Percentiles rank a stretch among this genome's conserved stretches.
Conservation (phyloP, 2,113 vertebrate genomes). For the Connochaetes taurinus region DNA sequence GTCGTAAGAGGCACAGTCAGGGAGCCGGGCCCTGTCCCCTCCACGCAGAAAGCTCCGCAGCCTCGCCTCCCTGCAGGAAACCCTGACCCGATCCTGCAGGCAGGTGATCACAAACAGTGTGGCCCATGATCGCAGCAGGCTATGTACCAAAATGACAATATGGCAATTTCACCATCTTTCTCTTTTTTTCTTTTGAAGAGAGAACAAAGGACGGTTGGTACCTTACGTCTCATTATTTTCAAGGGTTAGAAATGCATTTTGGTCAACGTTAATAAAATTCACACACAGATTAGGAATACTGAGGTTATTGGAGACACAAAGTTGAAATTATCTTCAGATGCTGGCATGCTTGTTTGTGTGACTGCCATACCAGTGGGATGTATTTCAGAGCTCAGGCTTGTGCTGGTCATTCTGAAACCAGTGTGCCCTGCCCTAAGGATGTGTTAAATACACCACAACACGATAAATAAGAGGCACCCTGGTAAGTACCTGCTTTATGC, state of each 20-base stretch:
- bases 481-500: too few species aligned
- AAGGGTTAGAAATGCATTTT: not conserved
- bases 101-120: not conserved
- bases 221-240: not conserved
- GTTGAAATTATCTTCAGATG: not conserved
- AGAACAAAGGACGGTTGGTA: not conserved
- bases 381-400: not conserved
- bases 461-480: not conserved
- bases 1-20: not conserved
- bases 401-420: not conserved
- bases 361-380: accelerated
- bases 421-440: not conserved
- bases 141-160: not conserved
- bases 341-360: not conserved
- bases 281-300: not conserved
- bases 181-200: not conserved
- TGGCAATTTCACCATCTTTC: not conserved
- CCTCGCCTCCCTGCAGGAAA: too few species aligned
- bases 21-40: not conserved
- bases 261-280: not conserved
- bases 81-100: too few species aligned
- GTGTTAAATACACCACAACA: too few species aligned
- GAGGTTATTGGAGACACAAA: not conserved
- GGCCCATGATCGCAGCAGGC: accelerated
- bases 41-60: not conserved